Base-by-base conservation (phyloP, 64 coral and sea anemone species). In the Catalaphyllia jardinei region DNA sequence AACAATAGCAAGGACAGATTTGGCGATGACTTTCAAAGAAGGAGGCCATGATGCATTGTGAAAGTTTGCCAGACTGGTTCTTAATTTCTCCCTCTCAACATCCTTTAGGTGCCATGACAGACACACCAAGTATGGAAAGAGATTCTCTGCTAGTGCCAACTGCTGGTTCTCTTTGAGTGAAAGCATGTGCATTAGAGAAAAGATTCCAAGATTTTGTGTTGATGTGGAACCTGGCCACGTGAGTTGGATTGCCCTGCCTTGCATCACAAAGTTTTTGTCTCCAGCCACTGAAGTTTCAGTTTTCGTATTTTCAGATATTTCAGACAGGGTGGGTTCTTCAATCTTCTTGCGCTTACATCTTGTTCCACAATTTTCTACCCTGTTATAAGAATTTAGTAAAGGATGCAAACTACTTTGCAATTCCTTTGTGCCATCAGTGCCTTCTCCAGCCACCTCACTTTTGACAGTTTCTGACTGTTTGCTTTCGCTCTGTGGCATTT, bases 181-280 rank as follows among this genome's bases (percentile, higher is more conserved):
- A 57, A 57, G 54, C 15, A 16, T 57, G 15, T 57, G 54, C 54
- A 57, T 16, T 2, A 57, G 10, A 12, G 79, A 60, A 50, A 91
- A 86, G 19, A 91, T 55, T 25, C 89, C 89, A 31, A 91, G 80
- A 14, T 74, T 64, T 22, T 77, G 80, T 49, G 80, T 86, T 67
- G 89, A 60, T 63, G 42, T 30, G 0, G 89, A 91, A 61, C 89
- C 80, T 55, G 71, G 80, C 89, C 80, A 76, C 11, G 11, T 25
- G 10, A 80, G 35, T 71, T 12, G 69, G 22, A 5, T 31, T 67
- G 39, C 39, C 51, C 0, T 61, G 3, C 28, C 10, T 5, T 17
- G n/a, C 10, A 27, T 0, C 38, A 30, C 6, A 69, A 13, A 89
- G 22, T 20, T 18, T 64, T 87, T 28, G 19, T 62, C 15, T 13